These are phyloP conservation scores for Lycodopsis pacificus DNA, from an alignment of 2,797 vertebrate species.

Conservation along the genomic window DNA sequence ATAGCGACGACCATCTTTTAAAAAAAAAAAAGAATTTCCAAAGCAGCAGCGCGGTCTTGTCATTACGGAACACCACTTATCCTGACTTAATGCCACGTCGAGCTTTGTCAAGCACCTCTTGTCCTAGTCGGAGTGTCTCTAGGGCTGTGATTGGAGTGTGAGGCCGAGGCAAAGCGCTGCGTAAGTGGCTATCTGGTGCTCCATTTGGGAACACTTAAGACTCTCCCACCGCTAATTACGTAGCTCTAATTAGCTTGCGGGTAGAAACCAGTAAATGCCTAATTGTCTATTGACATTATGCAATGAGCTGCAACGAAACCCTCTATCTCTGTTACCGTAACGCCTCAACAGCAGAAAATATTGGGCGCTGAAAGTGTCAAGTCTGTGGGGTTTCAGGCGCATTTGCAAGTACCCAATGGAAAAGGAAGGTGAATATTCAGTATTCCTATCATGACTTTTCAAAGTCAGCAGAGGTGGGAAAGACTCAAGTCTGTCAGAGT, in stretches of 20 bases:
- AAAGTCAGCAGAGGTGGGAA: constrained; percentile 66
- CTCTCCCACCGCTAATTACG: constrained; percentile 80
- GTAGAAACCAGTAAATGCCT: constrained; percentile 79
- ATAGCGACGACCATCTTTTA: background rate
- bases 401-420: constrained; percentile 14
- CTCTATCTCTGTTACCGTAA: constrained; percentile 76
- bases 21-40: background rate
- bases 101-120: constrained; percentile 63
- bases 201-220: constrained; percentile 83
- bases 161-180: constrained; percentile 52
- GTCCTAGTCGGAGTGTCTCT: constrained; percentile 60
- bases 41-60: constrained; percentile 17
- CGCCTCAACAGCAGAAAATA: constrained; percentile 67
- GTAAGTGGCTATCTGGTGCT: constrained; percentile 74
- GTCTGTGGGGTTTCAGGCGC: constrained; percentile 39
- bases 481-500: constrained; percentile 63
- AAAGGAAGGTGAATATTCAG: constrained; percentile 56
- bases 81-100: constrained; percentile 50
- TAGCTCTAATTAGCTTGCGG: constrained; percentile 82
- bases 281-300: constrained; percentile 87
- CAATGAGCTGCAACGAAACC: constrained; percentile 80
- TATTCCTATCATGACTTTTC: constrained; percentile 73
- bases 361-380: constrained; percentile 54
- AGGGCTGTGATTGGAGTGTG: constrained; percentile 59
- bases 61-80: constrained; percentile 60